A percentile compares a stretch with the other conserved stretches of the same genome.
Evolutionary conservation across 2,797 vertebrate genomes (phyloP).

Genomic region (Alfaro cultratus): DNA sequence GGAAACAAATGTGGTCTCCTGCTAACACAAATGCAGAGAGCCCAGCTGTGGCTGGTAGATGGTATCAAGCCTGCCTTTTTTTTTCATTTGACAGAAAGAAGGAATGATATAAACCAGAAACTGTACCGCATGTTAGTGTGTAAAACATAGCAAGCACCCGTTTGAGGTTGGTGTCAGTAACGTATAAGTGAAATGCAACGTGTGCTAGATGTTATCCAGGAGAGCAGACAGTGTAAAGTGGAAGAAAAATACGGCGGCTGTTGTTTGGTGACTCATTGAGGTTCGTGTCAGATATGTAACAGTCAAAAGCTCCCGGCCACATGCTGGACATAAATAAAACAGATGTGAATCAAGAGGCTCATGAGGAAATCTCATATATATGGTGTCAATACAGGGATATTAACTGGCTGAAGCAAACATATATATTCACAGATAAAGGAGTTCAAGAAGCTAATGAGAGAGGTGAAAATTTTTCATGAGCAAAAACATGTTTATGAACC

Average conservation of each 20-base stretch:
- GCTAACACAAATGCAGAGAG: conserved; percentile 58
- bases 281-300: conserved; percentile 65
- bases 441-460: conserved; percentile 11
- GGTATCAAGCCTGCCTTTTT: conserved; percentile 77
- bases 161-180: conserved; percentile 67
- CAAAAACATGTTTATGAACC: conserved; percentile 61
- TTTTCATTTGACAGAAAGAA: conserved; percentile 53
- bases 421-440: background rate
- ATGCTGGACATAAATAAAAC: conserved; percentile 73
- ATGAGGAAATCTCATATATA: conserved; percentile 13
- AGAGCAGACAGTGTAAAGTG: conserved; percentile 57
- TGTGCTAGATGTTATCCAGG: conserved; percentile 63
- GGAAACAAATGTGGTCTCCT: conserved; percentile 85
- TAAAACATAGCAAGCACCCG: conserved; percentile 47
- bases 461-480: conserved; percentile 42
- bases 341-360: conserved; percentile 73
- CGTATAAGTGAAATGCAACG: conserved; percentile 56
- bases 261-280: conserved; percentile 54
- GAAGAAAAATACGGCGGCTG: conserved; percentile 65
- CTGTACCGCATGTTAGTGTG: conserved; percentile 26
- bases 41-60: conserved; percentile 84
- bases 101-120: conserved; percentile 53
- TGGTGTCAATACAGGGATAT: background rate
- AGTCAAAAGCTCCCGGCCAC: conserved; percentile 75
- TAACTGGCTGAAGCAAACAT: conserved; percentile 15